Evolutionary conservation across 2,797 vertebrate species (phyloP), one percentile per base, ranked within the genome.

Genomic region (Periparus ater): DNA sequence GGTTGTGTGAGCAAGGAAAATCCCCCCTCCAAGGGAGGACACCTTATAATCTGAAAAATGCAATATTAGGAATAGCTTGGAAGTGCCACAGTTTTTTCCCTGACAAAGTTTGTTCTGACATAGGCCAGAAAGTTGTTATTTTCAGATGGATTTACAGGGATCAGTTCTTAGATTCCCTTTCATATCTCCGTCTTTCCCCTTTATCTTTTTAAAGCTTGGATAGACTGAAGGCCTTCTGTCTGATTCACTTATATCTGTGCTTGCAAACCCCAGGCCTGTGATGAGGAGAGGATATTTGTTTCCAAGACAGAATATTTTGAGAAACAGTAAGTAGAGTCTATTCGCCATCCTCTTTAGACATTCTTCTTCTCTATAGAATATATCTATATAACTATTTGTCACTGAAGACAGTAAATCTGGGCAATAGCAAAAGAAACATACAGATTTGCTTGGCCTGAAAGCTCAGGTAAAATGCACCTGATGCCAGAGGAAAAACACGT

Each of bases 171-270:
- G 85, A 94, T 86, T 97, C 88, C 71, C 66, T 92, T 96, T 92
- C 85, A 86, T 94, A 95, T 93, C 85, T 90, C 85, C 3, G 58
- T 72, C 89, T 86, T 95, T 84, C 51, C 32, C 61, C 79, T 93
- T 95, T 95, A 95, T 93, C 95, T 94, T 90, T 94, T 75, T 96
- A 94, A 95, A 93, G 79, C 94, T 92, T 78, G 50, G 66, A 75
- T 88, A 93, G 89, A 91, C 82, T 95, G 89, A 91, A 93, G 94
- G 54, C 30, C 88, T 95, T 95, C 75, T 85, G 70, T 34, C 73
- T 96, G 82, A 91, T 89, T 88, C 86, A 21, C 47, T 92, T 89
- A 18, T 81, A 86, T 65, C 71, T 2, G 2, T 73, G 40, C 79
- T 89, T 90, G 62, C 80, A 95, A 94, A 85, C 60, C 76, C 91